Evolutionary conservation across 2,113 vertebrate species (phyloP).

Genomic region (Malurus elegans): DNA sequence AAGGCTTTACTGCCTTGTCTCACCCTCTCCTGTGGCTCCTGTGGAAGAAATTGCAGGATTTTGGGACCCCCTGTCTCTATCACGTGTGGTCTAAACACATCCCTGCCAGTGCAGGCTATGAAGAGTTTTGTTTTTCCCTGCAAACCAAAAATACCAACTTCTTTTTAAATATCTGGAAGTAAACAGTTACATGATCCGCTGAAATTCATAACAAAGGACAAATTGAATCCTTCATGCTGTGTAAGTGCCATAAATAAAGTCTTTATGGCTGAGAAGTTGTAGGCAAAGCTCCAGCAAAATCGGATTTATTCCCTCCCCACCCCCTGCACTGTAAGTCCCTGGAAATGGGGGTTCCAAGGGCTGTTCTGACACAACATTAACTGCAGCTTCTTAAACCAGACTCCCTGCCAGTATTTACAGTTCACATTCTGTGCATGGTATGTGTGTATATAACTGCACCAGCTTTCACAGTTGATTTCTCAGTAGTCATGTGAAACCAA

Average conservation of each 20-base stretch:
- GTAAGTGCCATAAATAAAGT: conserved; percentile 64
- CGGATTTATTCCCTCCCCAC: conserved; percentile 33
- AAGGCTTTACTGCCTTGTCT: background rate
- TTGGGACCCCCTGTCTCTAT: background rate
- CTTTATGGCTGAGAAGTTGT: conserved; percentile 58
- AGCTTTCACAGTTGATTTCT: conserved; percentile 62
- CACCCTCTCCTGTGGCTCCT: background rate
- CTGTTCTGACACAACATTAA: conserved; percentile 46
- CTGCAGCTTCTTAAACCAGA: conserved; percentile 53
- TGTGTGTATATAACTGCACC: conserved; percentile 15
- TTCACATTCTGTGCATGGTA: conserved; percentile 35
- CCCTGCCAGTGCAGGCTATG: background rate
- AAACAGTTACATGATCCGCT: conserved; percentile 62
- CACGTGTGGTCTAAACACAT: background rate
- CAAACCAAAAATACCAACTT: background rate
- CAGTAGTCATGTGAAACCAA: conserved; percentile 63
- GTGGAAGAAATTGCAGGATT: background rate
- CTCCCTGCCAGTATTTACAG: conserved; percentile 57
- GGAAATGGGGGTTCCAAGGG: conserved; percentile 53
- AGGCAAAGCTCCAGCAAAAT: conserved; percentile 62
- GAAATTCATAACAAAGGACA: conserved; percentile 61
- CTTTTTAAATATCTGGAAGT: conserved; percentile 16
- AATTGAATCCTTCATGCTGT: conserved; percentile 64
- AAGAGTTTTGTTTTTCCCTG: background rate
- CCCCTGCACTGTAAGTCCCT: conserved; percentile 13